Percentiles rank a stretch among this genome's conserved stretches.
These are phyloP conservation scores for Drosophila paulistorum DNA, from an alignment of 1,140 invertebrate species.

Conservation along the genomic window DNA sequence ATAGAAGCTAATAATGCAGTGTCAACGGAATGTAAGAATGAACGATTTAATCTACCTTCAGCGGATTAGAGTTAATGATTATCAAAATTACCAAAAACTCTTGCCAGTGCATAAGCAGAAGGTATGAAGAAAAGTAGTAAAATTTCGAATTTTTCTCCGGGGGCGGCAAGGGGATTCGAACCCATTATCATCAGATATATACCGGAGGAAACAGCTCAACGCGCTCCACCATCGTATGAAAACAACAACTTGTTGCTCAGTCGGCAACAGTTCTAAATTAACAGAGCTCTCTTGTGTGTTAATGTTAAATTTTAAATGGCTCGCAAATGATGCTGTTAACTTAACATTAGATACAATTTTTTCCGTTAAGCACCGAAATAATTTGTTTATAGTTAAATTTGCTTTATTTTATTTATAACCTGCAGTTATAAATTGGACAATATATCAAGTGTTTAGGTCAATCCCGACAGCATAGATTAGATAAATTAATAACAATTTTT, in stretches of 20 bases:
- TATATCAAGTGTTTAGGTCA: too few species aligned
- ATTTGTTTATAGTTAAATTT: too few species aligned
- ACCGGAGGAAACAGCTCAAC: constrained; percentile 11
- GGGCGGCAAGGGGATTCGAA: constrained; percentile 31
- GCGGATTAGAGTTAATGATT: constrained; percentile 76
- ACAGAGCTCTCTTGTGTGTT: not conserved
- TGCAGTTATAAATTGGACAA: too few species aligned
- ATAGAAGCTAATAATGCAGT: constrained; percentile 59
- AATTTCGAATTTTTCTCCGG: too few species aligned
- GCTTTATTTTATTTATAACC: too few species aligned
- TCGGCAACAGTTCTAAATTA: not conserved
- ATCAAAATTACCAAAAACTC: constrained; percentile 55
- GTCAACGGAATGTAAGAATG: constrained; percentile 70
- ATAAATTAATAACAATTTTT: too few species aligned
- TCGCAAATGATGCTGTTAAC: not conserved
- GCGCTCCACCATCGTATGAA: constrained; percentile 22
- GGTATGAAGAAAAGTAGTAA: not conserved
- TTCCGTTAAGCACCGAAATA: too few species aligned
- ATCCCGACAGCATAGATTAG: too few species aligned
- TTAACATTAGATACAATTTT: constrained; percentile 40
- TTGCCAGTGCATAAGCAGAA: constrained; percentile 70
- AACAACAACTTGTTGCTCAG: fast-evolving
- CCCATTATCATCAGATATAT: not conserved
- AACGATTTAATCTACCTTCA: constrained; percentile 80
- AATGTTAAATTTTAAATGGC: not conserved